phyloP scores from a whole-genome alignment of 2,888 invertebrate species.

The Stenurella melanura region DNA sequence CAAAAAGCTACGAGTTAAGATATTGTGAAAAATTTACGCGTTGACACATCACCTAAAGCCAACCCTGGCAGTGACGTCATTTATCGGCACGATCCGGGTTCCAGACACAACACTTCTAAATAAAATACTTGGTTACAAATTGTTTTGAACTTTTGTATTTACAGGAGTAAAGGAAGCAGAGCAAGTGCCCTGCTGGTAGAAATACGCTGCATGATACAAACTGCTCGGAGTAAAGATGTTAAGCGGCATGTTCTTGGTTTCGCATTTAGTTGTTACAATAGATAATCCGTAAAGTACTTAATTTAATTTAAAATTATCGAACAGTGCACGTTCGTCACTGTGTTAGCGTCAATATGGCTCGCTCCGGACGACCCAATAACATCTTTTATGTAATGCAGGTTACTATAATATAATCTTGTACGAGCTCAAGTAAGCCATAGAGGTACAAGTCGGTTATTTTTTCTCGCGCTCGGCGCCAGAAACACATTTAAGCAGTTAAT shows the following conservation, averaged over 20 bases:
- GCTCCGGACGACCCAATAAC: neutral
- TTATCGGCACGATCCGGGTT: no score
- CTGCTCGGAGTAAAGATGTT: neutral
- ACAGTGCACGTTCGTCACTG: neutral
- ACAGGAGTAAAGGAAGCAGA: neutral
- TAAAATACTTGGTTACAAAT: no score
- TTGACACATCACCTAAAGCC: no score
- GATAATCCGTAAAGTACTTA: conserved; percentile 17
- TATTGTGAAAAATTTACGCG: no score
- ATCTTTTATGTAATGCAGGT: neutral
- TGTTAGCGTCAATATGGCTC: neutral
- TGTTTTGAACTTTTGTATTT: no score
- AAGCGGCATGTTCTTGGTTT: conserved; percentile 19
- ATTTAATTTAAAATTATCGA: conserved; percentile 23
- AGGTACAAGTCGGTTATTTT: neutral
- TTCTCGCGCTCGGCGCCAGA: no score
- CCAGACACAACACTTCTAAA: no score
- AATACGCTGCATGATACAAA: neutral
- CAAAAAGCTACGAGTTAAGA: no score
- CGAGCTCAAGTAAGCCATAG: neutral
- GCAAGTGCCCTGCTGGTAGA: neutral
- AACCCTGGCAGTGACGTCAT: no score
- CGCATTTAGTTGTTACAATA: conserved; percentile 10
- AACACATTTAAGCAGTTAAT: no score
- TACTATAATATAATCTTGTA: neutral